phyloP scores from a whole-genome alignment of 2,113 vertebrate species.

The Sorex araneus region DNA sequence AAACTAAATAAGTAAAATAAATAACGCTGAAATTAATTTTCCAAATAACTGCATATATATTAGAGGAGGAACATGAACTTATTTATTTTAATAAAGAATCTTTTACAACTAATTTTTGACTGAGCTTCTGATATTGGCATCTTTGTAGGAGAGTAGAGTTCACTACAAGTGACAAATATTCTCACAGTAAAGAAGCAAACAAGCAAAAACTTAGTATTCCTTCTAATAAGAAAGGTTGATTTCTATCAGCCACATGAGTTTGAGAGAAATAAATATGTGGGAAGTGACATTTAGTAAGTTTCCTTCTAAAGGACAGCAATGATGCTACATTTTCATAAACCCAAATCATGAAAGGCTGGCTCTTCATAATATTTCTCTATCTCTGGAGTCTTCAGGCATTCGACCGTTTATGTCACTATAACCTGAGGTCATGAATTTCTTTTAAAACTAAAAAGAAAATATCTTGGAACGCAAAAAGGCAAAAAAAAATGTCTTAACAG shows the following conservation, averaged over 20 bases:
- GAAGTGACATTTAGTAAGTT: neutral
- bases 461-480: constrained; percentile 34
- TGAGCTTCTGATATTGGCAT: neutral
- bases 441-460: constrained; percentile 59
- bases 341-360: neutral
- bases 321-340: neutral
- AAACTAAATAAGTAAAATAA: neutral
- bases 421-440: constrained; percentile 11
- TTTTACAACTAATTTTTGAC: neutral
- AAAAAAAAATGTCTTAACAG: constrained; percentile 24
- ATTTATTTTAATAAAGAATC: constrained; percentile 39
- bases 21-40: constrained; percentile 64
- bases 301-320: constrained; percentile 49
- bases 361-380: neutral
- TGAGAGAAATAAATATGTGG: constrained; percentile 49
- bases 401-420: neutral
- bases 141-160: constrained; percentile 40
- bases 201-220: neutral
- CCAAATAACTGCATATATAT: constrained; percentile 38
- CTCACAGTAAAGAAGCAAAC: neutral
- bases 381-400: neutral
- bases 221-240: constrained; percentile 34
- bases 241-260: neutral
- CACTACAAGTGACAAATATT: neutral
- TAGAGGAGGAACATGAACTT: neutral